Percentiles rank a stretch among this genome's conserved stretches.
phyloP scores from a whole-genome alignment of 2,113 vertebrate genomes.

The Mustela nigripes region DNA sequence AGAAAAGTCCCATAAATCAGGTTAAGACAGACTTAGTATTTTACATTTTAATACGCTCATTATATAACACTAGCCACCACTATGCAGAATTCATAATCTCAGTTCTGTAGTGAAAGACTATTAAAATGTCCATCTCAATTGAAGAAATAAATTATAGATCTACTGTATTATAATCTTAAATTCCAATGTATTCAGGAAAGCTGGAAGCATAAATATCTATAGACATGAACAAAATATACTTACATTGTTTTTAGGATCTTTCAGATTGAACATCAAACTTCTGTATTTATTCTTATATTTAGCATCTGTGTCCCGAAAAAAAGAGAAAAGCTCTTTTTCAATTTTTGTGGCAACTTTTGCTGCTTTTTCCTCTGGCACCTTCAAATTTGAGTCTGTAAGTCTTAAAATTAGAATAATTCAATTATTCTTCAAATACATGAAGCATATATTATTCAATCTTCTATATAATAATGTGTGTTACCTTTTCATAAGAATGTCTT shows the following conservation, averaged over 20 bases:
- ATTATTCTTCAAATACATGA: constrained; percentile 43
- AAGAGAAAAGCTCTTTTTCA: constrained; percentile 96
- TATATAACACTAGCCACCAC: neutral
- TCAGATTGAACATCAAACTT: constrained; percentile 99
- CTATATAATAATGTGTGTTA: constrained; percentile 65
- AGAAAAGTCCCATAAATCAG: constrained; percentile 21
- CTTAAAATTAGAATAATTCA: constrained; percentile 86
- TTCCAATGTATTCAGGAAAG: neutral
- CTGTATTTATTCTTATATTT: constrained; percentile 99
- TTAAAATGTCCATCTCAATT: neutral
- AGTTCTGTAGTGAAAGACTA: neutral
- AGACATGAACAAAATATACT: constrained; percentile 82
- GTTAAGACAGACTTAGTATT: neutral
- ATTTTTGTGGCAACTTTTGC: constrained; percentile 95
- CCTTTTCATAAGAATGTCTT: constrained; percentile 97
- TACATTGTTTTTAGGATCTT: constrained; percentile 98
- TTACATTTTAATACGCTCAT: neutral
- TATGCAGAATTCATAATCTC: neutral
- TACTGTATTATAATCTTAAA: neutral
- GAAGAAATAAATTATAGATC: neutral
- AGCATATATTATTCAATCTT: neutral
- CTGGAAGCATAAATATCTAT: neutral
- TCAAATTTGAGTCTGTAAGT: constrained; percentile 95
- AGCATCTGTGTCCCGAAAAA: constrained; percentile 97
- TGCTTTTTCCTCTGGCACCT: constrained; percentile 94